A percentile compares a stretch with the other conserved stretches of the same genome.
phyloP scores from a whole-genome alignment of 1,140 invertebrate genomes.

The Mya arenaria region DNA sequence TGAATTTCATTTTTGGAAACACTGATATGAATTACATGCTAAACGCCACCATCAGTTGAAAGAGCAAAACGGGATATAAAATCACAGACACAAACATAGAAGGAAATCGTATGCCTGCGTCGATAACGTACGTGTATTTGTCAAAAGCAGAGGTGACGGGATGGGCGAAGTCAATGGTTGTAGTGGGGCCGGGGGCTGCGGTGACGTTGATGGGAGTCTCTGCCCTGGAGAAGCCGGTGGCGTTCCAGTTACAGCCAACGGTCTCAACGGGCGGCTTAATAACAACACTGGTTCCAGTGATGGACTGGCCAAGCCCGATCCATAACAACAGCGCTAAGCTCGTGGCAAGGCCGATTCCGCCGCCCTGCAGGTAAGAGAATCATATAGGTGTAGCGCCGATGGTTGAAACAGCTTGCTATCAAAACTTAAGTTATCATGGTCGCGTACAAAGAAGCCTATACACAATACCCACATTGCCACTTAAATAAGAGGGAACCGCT shows the following conservation, averaged over 20 bases:
- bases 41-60: too few species aligned
- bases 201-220: conserved; percentile 9
- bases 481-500: neutral
- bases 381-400: neutral
- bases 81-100: neutral
- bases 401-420: neutral
- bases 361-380: conserved; percentile 25
- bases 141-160: conserved; percentile 9
- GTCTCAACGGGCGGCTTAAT: conserved; percentile 80
- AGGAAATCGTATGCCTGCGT: neutral
- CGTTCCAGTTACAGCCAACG: conserved; percentile 65
- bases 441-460: neutral
- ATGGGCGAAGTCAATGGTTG: neutral
- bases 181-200: neutral
- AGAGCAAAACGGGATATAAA: too few species aligned
- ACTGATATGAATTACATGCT: too few species aligned
- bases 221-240: neutral
- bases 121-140: conserved; percentile 45
- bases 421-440: neutral
- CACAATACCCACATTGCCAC: too few species aligned
- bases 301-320: conserved; percentile 90
- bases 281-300: conserved; percentile 85
- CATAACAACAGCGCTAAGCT: conserved; percentile 88
- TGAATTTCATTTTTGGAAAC: too few species aligned
- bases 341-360: conserved; percentile 51